Percentiles rank a stretch among this genome's conserved stretches.
Evolutionary conservation across 2,113 vertebrate genomes (phyloP).

Genomic region (Crypturellus undulatus): DNA sequence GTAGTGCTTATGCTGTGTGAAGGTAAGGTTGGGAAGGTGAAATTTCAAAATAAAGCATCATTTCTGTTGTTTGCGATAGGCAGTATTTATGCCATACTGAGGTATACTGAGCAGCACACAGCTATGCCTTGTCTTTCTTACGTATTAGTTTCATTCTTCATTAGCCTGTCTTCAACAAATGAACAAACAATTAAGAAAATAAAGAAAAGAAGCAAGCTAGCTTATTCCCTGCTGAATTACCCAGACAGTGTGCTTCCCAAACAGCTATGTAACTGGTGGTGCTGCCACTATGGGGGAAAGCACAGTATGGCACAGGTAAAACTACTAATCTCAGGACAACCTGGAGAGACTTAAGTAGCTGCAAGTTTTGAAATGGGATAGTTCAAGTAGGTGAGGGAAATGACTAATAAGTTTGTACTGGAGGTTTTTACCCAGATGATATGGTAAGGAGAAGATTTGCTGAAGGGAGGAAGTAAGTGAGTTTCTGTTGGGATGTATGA

Average conservation of each 20-base stretch:
- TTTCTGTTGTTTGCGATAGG: neutral
- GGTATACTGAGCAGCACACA: neutral
- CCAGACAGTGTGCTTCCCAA: neutral
- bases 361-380: neutral
- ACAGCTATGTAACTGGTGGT: accelerated
- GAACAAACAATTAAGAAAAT: neutral
- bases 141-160: accelerated
- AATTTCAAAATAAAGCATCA: neutral
- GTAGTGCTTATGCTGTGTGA: accelerated
- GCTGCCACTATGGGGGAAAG: neutral
- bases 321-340: neutral
- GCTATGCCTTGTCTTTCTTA: neutral
- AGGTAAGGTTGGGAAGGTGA: neutral
- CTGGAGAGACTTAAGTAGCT: neutral
- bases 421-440: neutral
- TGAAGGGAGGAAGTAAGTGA: neutral
- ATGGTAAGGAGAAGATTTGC: neutral
- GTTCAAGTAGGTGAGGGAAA: neutral
- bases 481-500: neutral
- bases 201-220: neutral
- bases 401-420: neutral
- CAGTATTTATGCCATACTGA: neutral
- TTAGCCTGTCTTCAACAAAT: neutral
- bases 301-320: neutral
- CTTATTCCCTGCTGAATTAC: neutral